Conservation (phyloP, 2,888 invertebrate species). For the Hoplodrina blanda region DNA sequence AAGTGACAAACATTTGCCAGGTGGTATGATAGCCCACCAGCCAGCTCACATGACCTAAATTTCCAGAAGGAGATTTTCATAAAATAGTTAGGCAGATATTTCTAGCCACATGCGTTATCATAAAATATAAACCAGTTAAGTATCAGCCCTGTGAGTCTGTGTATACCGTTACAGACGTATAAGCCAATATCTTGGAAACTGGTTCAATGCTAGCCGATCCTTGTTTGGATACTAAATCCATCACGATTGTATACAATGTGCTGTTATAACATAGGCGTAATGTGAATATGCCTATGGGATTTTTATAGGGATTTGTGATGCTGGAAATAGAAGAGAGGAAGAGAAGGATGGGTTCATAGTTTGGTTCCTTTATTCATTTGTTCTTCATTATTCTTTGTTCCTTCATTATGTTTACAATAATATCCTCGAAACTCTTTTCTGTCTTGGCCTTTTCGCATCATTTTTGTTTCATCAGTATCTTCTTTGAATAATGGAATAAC, state of each 20-base stretch:
- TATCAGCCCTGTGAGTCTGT: conserved; percentile 45
- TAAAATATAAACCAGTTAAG: conserved; percentile 12
- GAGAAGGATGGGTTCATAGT: background rate
- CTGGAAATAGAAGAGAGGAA: background rate
- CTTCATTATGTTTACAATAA: no score
- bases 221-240: conserved; percentile 75
- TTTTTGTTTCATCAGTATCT: no score
- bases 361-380: no score
- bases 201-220: conserved; percentile 80
- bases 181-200: conserved; percentile 81
- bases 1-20: no score
- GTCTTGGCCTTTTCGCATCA: no score
- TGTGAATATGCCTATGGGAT: conserved; percentile 20
- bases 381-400: no score
- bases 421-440: no score
- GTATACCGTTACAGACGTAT: conserved; percentile 62
- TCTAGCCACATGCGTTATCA: background rate
- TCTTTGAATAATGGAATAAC: no score
- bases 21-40: background rate
- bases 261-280: conserved; percentile 48
- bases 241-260: conserved; percentile 64
- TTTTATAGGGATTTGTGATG: conserved; percentile 8
- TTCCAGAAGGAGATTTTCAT: no score
- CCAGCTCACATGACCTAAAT: no score
- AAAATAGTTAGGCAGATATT: no score